phyloP scores from a whole-genome alignment of 2,888 invertebrate genomes.

The Andricus curvator region DNA sequence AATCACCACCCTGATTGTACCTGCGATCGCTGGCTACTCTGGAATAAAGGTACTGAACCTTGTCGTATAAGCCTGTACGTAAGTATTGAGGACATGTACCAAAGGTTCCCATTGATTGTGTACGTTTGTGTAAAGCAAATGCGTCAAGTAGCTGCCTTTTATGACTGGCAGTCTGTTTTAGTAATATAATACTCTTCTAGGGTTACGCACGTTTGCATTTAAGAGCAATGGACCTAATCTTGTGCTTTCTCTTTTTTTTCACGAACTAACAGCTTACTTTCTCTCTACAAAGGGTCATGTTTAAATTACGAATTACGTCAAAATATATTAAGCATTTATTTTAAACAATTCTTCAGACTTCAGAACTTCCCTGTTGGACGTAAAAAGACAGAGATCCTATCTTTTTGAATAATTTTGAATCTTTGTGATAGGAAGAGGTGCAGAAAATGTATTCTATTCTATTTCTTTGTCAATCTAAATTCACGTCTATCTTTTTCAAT shows the following conservation, averaged over 20 bases:
- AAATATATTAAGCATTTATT: neutral
- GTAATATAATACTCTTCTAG: constrained; percentile 74
- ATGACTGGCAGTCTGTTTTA: constrained; percentile 64
- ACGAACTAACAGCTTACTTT: constrained; percentile 9
- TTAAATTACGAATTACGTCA: neutral
- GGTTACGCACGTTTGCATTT: constrained; percentile 65
- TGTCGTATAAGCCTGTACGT: too few species aligned
- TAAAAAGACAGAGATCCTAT: too few species aligned
- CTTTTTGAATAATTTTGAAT: too few species aligned
- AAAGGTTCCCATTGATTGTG: constrained; percentile 33
- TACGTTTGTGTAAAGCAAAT: constrained; percentile 27
- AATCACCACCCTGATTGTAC: too few species aligned
- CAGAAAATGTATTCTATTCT: too few species aligned
- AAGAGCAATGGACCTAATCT: constrained; percentile 69
- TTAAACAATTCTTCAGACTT: neutral
- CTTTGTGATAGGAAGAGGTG: too few species aligned
- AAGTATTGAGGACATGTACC: constrained; percentile 6
- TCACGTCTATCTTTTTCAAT: too few species aligned
- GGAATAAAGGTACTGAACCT: too few species aligned
- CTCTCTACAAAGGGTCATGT: neutral
- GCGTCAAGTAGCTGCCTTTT: constrained; percentile 34
- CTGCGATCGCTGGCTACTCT: too few species aligned
- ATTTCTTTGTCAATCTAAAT: too few species aligned
- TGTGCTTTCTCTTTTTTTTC: constrained; percentile 37
- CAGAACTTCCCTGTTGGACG: neutral